phyloP scores from a whole-genome alignment of 2,888 invertebrate genomes.

The Callimorpha dominula region DNA sequence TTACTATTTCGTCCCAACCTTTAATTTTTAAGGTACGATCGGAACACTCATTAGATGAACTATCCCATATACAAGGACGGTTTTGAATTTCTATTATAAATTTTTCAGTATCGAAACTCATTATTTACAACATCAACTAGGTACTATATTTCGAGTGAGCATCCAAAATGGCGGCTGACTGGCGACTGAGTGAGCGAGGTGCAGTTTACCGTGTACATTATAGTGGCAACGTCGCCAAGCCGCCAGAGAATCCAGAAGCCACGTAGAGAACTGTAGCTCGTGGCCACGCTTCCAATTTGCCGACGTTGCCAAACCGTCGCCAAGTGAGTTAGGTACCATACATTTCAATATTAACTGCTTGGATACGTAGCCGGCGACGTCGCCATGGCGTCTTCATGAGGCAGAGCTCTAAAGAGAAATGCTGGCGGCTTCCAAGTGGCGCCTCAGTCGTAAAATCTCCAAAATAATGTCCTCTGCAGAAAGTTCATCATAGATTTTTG shows the following conservation, averaged over 20 bases:
- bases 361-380: constrained; percentile 2
- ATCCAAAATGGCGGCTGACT: constrained; percentile 16
- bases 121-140: not conserved
- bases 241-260: constrained; percentile 6
- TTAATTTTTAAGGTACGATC: constrained; percentile 18
- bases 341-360: constrained; percentile 8
- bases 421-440: too few relatives aligned
- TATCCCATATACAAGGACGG: constrained; percentile 21
- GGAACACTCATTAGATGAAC: constrained; percentile 15
- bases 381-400: too few relatives aligned
- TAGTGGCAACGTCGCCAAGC: not conserved
- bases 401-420: too few relatives aligned
- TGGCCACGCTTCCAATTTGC: constrained; percentile 13
- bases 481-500: too few relatives aligned
- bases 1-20: constrained; percentile 22
- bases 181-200: constrained; percentile 6
- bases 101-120: constrained; percentile 17
- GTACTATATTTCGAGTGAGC: constrained; percentile 8
- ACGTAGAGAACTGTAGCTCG: constrained; percentile 3
- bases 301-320: constrained; percentile 9
- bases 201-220: constrained; percentile 3
- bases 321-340: constrained; percentile 10
- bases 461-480: too few relatives aligned
- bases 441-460: too few relatives aligned
- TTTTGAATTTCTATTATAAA: constrained; percentile 24